Evolutionary conservation across 2,113 vertebrate species (phyloP).

Genomic region (Arvicanthis niloticus): DNA sequence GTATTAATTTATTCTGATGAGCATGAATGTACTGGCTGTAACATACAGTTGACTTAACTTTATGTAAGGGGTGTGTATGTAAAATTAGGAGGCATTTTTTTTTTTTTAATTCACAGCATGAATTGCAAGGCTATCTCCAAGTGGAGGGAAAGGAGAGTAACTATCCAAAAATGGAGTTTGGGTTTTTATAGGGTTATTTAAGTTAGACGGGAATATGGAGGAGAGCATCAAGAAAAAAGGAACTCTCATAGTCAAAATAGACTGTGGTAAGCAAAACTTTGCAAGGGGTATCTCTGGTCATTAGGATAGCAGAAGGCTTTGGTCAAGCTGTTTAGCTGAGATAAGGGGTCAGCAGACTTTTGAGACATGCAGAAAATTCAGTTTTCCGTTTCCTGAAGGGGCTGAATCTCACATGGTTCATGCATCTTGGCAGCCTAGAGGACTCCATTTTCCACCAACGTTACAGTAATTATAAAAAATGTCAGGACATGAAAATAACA

Average conservation of each 20-base stretch:
- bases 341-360: background rate
- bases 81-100: background rate
- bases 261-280: background rate
- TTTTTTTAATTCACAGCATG: background rate
- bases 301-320: too few relatives aligned
- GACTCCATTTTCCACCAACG: background rate
- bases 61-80: background rate
- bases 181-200: background rate
- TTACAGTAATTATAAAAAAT: background rate
- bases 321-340: background rate
- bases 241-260: background rate
- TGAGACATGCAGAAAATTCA: background rate
- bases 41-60: background rate
- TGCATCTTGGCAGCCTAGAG: background rate
- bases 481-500: constrained; percentile 22
- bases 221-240: background rate
- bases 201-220: background rate
- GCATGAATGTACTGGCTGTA: background rate
- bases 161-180: background rate
- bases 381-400: background rate
- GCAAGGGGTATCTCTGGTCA: background rate
- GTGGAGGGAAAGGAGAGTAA: background rate
- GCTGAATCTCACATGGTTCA: background rate
- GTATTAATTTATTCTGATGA: background rate
- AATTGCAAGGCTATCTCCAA: background rate